A percentile compares a stretch with the other conserved stretches of the same genome.
phyloP scores from a whole-genome alignment of 2,888 invertebrate genomes.

The Carpatolechia fugitivella region DNA sequence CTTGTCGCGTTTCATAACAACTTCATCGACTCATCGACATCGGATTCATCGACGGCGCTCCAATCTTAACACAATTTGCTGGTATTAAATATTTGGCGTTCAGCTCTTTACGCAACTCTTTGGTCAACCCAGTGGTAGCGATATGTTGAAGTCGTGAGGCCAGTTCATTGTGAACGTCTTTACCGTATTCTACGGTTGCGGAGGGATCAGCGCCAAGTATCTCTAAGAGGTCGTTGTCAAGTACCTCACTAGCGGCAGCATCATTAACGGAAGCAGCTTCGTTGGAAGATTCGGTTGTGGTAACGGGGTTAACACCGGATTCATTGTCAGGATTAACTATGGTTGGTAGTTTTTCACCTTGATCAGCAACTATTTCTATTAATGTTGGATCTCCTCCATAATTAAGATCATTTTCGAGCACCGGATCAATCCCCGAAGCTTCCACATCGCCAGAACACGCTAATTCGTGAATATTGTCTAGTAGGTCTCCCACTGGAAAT shows the following conservation, averaged over 20 bases:
- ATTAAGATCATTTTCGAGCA: too few species aligned
- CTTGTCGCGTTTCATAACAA: conserved; percentile 10
- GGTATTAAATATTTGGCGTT: conserved; percentile 5
- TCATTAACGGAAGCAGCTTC: too few species aligned
- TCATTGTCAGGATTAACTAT: too few species aligned
- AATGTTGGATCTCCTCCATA: too few species aligned
- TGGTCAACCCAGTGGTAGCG: not conserved
- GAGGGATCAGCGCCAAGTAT: conserved; percentile 17
- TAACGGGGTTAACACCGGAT: not conserved
- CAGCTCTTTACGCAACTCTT: conserved; percentile 3
- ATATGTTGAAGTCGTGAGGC: conserved; percentile 12
- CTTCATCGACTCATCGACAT: conserved; percentile 7
- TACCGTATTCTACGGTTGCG: conserved; percentile 10
- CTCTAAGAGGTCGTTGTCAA: not conserved
- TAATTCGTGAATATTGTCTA: too few species aligned
- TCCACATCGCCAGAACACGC: too few species aligned
- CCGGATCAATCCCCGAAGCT: too few species aligned
- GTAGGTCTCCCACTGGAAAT: too few species aligned
- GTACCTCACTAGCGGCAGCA: too few species aligned
- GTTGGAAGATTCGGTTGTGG: not conserved
- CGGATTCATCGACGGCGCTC: conserved; percentile 11
- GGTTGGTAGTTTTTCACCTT: too few species aligned
- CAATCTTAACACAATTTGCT: not conserved
- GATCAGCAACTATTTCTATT: too few species aligned
- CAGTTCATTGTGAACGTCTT: conserved; percentile 15